Conservation (phyloP, 2,113 vertebrate species). For the Grantiella picta region DNA sequence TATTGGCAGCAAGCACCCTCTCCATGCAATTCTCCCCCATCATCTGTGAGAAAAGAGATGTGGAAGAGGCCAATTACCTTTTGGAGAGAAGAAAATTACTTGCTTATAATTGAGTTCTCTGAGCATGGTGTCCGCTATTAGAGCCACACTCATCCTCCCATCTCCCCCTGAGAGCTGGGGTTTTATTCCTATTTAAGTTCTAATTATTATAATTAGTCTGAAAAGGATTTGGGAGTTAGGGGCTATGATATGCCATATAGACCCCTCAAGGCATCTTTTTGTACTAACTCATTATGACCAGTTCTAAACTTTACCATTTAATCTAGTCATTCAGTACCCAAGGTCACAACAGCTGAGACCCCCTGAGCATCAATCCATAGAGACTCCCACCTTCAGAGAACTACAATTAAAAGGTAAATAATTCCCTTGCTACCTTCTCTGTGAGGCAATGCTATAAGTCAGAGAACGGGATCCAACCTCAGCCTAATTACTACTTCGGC, state of each 20-base stretch:
- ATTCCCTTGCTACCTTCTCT: constrained; percentile 62
- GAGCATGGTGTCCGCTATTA: constrained; percentile 55
- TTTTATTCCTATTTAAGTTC: constrained; percentile 62
- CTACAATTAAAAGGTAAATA: constrained; percentile 73
- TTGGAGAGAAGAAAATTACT: constrained; percentile 50
- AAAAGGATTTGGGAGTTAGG: constrained; percentile 68
- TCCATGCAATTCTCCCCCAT: background rate
- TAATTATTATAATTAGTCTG: constrained; percentile 56
- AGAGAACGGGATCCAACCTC: constrained; percentile 31
- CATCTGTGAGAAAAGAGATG: constrained; percentile 50
- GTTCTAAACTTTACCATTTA: constrained; percentile 46
- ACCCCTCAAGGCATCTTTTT: constrained; percentile 42
- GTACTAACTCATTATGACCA: constrained; percentile 44
- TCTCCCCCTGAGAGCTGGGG: constrained; percentile 39
- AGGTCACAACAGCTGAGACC: constrained; percentile 31
- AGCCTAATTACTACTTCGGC: constrained; percentile 41
- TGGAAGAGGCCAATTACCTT: constrained; percentile 59
- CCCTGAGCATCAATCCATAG: constrained; percentile 49
- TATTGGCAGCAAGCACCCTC: background rate
- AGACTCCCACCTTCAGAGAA: constrained; percentile 63
- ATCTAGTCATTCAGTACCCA: constrained; percentile 39
- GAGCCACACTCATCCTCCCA: constrained; percentile 51
- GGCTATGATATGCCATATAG: constrained; percentile 49
- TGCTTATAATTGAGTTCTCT: constrained; percentile 65
- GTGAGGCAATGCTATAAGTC: constrained; percentile 52